Conservation (phyloP, 2,888 invertebrate genomes). For the Stenchaetothrips biformis region DNA sequence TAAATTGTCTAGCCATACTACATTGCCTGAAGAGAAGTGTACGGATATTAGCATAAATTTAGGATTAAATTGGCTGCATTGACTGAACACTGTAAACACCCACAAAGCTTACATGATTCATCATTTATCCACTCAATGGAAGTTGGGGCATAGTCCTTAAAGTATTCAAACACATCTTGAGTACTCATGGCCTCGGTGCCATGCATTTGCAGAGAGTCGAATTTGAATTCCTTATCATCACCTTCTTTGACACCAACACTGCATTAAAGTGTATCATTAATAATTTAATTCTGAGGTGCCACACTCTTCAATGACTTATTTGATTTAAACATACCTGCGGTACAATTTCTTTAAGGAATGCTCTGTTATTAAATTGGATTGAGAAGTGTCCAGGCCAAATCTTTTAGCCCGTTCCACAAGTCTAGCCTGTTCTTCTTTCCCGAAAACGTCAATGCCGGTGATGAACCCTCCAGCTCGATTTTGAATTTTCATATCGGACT, state of each 20-base stretch:
- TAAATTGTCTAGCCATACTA: constrained; percentile 57
- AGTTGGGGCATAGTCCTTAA: constrained; percentile 69
- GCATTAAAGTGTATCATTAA: constrained; percentile 36
- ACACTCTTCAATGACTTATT: not conserved
- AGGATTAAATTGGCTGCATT: constrained; percentile 19
- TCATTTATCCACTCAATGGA: constrained; percentile 79
- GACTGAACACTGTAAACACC: not conserved
- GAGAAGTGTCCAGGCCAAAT: constrained; percentile 51
- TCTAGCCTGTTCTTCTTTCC: constrained; percentile 50
- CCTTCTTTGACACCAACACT: constrained; percentile 56
- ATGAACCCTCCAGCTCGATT: constrained; percentile 47
- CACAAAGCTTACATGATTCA: constrained; percentile 60
- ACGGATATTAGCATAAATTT: constrained; percentile 7
- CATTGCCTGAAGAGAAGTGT: constrained; percentile 53
- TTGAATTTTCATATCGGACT: constrained; percentile 38
- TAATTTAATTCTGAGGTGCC: constrained; percentile 16
- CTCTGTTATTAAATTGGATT: constrained; percentile 46
- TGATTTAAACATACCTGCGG: constrained; percentile 43
- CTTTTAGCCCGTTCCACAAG: constrained; percentile 54
- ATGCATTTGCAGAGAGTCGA: constrained; percentile 69
- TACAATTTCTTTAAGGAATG: constrained; percentile 48
- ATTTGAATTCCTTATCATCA: constrained; percentile 59
- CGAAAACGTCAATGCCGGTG: constrained; percentile 51
- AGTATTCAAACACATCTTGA: constrained; percentile 72
- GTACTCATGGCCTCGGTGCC: constrained; percentile 72